phyloP scores from a whole-genome alignment of 2,888 invertebrate genomes.

The Andricus quercusramuli region DNA sequence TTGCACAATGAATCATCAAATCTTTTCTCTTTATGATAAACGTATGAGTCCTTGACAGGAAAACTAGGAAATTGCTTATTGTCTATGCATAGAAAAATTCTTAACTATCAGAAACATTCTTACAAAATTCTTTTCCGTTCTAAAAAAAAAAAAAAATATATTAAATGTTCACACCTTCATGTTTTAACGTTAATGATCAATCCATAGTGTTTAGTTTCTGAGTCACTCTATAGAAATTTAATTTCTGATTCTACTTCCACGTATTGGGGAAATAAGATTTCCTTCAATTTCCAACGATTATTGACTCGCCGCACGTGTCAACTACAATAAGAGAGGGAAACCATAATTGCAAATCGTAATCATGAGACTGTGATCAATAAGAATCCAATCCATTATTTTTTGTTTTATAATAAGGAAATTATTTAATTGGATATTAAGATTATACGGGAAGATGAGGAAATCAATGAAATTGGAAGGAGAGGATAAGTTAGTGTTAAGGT shows the following conservation, averaged over 20 bases:
- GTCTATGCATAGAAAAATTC: too few species aligned
- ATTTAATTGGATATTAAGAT: too few species aligned
- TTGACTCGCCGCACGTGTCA: constrained; percentile 10
- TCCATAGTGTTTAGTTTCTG: neutral
- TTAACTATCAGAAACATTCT: too few species aligned
- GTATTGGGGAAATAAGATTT: neutral
- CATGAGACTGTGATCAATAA: neutral
- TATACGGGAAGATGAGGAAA: too few species aligned
- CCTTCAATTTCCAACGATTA: neutral
- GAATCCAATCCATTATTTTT: neutral
- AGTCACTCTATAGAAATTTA: neutral
- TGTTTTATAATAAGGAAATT: neutral
- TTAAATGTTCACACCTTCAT: neutral
- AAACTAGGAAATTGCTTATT: too few species aligned
- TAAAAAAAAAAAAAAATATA: too few species aligned
- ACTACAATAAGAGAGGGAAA: neutral
- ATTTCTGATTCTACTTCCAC: neutral
- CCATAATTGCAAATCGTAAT: neutral
- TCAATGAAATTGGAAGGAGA: too few species aligned
- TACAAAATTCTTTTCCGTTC: too few species aligned
- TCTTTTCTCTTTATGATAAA: too few species aligned
- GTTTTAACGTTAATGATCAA: neutral
- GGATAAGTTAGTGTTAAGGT: too few species aligned
- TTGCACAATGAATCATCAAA: too few species aligned
- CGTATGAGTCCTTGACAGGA: too few species aligned